Base-by-base conservation (phyloP, 1,140 invertebrate genomes). In the Zaprionus nigranus region DNA sequence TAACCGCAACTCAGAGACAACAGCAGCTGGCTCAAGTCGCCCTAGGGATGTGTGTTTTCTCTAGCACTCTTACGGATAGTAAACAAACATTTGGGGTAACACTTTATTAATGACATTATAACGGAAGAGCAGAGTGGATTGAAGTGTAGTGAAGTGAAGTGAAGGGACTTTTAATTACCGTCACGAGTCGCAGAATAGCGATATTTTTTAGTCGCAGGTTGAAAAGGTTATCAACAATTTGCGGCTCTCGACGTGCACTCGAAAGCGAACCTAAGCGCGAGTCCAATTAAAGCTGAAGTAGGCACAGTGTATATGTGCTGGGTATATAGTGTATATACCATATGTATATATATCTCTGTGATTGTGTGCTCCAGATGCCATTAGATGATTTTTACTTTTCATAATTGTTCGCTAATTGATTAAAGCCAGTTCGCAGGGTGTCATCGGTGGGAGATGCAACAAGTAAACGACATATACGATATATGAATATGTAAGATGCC, bases 311-410 rank as follows among this genome's bases (percentile, higher is more conserved):
- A 13, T 24, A 12, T 30, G 12, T 9, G 24, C 17, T 22, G 24
- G 7, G 1, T 30, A 15, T 3, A 36, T 53, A 26, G 5, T 59
- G 20, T 64, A 40, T 5, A 13, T 2, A 5, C n/a, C n/a, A n/a
- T n/a, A 0, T 0, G 34, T 51, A 64, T 12, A 54, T 28, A 30
- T 53, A 22, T 30, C 54, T 15, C 26, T 69, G 51, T 69, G 17
- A 7, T 22, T 53, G 22, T 69, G 43, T 62, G 60, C 60, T 51
- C 26, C 40, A 62, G 24, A 68, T 77, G 59, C 68, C 66, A 82
- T 78, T 81, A 69, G 68, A 74, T 65, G 68, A 82, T 81, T 82
- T 82, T 82, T 69, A 67, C 79, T 81, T 73, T 81, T 82, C 79
- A 78, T 82, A 82, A 60, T 26, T 59, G 43, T 43, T 34, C 63